A percentile compares a stretch with the other conserved stretches of the same genome.
Conservation (phyloP, 2,797 vertebrate species). For the Okamejei kenojei region DNA sequence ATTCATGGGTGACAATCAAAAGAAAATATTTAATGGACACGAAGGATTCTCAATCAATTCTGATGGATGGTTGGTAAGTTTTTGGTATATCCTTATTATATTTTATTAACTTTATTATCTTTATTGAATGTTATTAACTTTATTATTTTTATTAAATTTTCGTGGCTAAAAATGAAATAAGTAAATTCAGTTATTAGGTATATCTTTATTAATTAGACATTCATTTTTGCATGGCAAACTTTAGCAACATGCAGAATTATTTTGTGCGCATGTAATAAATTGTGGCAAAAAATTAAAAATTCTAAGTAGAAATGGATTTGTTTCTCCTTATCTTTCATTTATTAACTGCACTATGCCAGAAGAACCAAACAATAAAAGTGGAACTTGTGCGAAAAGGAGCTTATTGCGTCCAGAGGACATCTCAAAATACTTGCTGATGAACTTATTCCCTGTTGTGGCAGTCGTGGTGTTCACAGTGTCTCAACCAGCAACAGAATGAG, state of each 20-base stretch:
- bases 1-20: conserved; percentile 67
- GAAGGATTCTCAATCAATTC: conserved; percentile 68
- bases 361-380: neutral
- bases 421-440: neutral
- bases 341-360: neutral
- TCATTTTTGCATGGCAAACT: too few relatives aligned
- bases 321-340: neutral
- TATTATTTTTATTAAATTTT: neutral
- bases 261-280: too few relatives aligned
- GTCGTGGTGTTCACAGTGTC: too few relatives aligned
- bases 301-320: neutral
- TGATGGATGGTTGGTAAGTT: conserved; percentile 22
- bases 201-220: too few relatives aligned
- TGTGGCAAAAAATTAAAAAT: neutral
- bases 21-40: conserved; percentile 64
- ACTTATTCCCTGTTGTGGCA: too few relatives aligned
- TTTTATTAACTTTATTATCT: neutral
- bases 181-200: too few relatives aligned
- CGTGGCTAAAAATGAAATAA: neutral
- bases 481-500: too few relatives aligned
- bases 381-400: too few relatives aligned
- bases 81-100: neutral
- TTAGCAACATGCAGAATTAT: too few relatives aligned
- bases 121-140: neutral
- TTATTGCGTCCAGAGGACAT: neutral